phyloP scores from a whole-genome alignment of 1,140 invertebrate genomes.

The Drosophila varians region DNA sequence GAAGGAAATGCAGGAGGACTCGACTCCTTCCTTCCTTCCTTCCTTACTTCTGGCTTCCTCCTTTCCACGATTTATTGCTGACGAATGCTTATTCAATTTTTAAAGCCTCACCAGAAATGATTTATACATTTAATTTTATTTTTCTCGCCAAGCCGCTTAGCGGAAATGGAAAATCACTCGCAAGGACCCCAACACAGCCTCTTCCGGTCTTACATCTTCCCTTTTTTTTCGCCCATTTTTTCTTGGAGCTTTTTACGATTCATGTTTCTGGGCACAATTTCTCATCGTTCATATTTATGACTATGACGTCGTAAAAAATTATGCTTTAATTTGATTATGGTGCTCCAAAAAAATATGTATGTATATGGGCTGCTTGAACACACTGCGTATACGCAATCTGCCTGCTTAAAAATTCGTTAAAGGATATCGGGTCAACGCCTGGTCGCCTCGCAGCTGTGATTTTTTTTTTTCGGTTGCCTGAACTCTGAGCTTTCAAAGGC shows the following conservation, averaged over 20 bases:
- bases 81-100: constrained; percentile 80
- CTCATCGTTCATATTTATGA: constrained; percentile 78
- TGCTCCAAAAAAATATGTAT: constrained; percentile 28
- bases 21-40: too few relatives aligned
- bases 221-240: too few relatives aligned
- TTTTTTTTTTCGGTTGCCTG: constrained; percentile 26
- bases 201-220: constrained; percentile 21
- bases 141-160: constrained; percentile 59
- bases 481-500: constrained; percentile 28
- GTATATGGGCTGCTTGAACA: neutral
- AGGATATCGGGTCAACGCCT: constrained; percentile 58
- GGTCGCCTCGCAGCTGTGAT: constrained; percentile 15
- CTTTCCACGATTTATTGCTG: constrained; percentile 74
- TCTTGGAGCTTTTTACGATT: constrained; percentile 33
- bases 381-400: constrained; percentile 60
- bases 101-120: constrained; percentile 68
- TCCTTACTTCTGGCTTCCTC: too few relatives aligned
- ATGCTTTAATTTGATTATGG: constrained; percentile 82
- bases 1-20: constrained; percentile 24
- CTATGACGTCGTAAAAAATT: constrained; percentile 81
- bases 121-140: constrained; percentile 82
- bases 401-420: constrained; percentile 57
- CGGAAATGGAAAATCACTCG: constrained; percentile 60
- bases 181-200: constrained; percentile 16
- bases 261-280: constrained; percentile 57